Conservation (phyloP, 2,797 vertebrate genomes). For the Clarias fuscus region DNA sequence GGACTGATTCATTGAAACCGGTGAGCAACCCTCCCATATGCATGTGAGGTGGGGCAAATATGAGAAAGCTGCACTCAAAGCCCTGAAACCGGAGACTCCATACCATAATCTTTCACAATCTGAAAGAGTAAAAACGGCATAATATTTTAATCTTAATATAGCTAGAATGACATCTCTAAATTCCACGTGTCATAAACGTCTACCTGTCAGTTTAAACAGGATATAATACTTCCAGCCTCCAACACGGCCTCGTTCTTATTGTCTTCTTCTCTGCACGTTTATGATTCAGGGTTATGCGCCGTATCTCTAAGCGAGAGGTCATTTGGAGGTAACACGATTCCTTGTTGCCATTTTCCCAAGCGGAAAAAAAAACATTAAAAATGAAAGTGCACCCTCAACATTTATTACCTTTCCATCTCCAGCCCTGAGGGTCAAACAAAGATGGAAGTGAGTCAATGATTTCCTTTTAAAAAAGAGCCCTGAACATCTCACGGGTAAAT, state of each 20-base stretch:
- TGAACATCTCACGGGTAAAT: neutral
- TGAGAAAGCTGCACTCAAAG: neutral
- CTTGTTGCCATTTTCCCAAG: conserved; percentile 8
- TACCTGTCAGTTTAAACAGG: neutral
- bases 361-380: conserved; percentile 29
- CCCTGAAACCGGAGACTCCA: neutral
- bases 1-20: too few relatives aligned
- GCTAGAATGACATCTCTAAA: neutral
- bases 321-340: conserved; percentile 37
- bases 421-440: conserved; percentile 44
- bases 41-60: neutral
- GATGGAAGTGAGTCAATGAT: conserved; percentile 35
- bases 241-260: neutral
- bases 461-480: neutral
- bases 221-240: neutral
- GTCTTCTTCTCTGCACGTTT: neutral
- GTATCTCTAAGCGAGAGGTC: conserved; percentile 46
- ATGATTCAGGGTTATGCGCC: conserved; percentile 15
- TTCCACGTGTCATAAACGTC: neutral
- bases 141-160: neutral
- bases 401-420: neutral
- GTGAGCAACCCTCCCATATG: too few relatives aligned
- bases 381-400: conserved; percentile 21
- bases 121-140: neutral
- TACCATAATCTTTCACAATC: neutral